Conservation (phyloP, 1,140 invertebrate species). For the Anastrepha obliqua region DNA sequence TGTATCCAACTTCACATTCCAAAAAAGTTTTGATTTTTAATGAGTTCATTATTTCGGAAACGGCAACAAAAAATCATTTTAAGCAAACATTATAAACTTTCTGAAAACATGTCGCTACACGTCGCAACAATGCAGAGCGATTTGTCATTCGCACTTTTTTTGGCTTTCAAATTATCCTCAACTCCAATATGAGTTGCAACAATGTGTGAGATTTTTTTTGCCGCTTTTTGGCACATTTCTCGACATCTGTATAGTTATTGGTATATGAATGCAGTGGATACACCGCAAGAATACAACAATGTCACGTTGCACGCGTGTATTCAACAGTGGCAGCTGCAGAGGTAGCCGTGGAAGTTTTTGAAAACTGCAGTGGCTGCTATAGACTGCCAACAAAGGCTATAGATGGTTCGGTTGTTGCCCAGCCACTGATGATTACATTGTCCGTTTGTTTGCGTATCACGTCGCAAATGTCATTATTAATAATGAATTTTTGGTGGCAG, state of each 20-base stretch:
- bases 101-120: constrained; percentile 3
- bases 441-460: neutral
- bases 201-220: neutral
- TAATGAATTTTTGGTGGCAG: constrained; percentile 42
- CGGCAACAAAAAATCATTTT: neutral
- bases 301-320: neutral
- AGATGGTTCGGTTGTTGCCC: neutral
- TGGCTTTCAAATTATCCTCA: neutral
- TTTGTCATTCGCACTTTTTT: constrained; percentile 54
- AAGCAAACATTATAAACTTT: constrained; percentile 4
- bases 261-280: neutral
- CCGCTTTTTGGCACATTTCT: neutral
- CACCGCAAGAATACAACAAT: neutral
- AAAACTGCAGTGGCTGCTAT: neutral
- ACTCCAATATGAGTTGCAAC: neutral
- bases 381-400: neutral
- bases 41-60: constrained; percentile 18
- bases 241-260: neutral
- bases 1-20: neutral
- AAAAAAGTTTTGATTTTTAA: constrained; percentile 15
- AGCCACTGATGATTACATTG: neutral
- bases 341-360: neutral
- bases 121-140: constrained; percentile 24
- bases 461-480: constrained; percentile 52
- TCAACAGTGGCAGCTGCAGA: neutral